phyloP scores from a whole-genome alignment of 2,113 vertebrate species.

The Pangasianodon gigas region DNA sequence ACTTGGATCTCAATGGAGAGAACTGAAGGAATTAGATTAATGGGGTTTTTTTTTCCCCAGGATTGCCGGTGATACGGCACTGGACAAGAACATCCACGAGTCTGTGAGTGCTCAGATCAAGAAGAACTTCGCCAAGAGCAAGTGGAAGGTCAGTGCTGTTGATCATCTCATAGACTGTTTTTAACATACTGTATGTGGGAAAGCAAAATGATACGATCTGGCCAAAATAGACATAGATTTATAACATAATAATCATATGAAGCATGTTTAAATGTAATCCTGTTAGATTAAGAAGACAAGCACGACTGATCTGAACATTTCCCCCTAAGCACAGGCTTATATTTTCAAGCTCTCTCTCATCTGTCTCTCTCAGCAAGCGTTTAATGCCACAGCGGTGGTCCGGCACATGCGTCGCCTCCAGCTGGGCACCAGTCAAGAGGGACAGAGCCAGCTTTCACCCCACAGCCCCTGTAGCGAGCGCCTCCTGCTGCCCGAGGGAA shows the following conservation, averaged over 20 bases:
- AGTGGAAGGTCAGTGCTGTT: constrained; percentile 88
- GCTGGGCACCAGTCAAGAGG: constrained; percentile 87
- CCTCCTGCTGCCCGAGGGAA: constrained; percentile 67
- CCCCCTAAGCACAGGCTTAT: neutral
- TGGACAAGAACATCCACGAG: constrained; percentile 98
- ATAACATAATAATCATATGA: too few species aligned
- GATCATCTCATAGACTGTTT: neutral
- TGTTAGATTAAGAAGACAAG: neutral
- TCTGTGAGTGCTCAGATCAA: constrained; percentile 97
- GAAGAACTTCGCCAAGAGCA: constrained; percentile 98
- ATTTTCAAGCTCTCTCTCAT: neutral
- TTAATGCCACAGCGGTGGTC: constrained; percentile 95
- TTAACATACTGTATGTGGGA: neutral
- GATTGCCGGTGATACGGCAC: constrained; percentile 93
- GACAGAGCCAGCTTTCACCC: constrained; percentile 69
- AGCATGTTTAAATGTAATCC: constrained; percentile 6
- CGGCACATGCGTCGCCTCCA: constrained; percentile 95
- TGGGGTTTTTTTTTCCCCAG: constrained; percentile 62
- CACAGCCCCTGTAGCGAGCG: constrained; percentile 71
- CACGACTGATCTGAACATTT: neutral
- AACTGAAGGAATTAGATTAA: neutral
- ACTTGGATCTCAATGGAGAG: neutral
- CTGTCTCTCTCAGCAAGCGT: constrained; percentile 84
- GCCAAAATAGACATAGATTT: neutral
- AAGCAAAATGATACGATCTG: neutral